phyloP scores from a whole-genome alignment of 1,140 invertebrate genomes.

The Tetranychus urticae region DNA sequence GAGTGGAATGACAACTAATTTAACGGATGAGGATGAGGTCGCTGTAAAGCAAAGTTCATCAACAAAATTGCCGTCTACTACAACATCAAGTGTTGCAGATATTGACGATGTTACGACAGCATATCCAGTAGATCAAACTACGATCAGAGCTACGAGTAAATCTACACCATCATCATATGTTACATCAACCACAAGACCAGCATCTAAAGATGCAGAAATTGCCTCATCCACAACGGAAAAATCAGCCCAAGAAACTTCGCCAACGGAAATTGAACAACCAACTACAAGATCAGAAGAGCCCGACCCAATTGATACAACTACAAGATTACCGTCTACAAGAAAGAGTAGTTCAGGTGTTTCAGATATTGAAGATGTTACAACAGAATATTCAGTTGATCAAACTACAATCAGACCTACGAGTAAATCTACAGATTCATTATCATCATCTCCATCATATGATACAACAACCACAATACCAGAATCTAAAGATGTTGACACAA shows the following conservation, averaged over 20 bases:
- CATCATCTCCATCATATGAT: neutral
- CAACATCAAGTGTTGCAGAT: too few relatives aligned
- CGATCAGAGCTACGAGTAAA: neutral
- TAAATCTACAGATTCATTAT: neutral
- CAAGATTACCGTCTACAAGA: neutral
- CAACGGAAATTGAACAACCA: neutral
- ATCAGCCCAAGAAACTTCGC: neutral
- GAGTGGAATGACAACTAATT: neutral
- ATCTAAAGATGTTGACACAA: neutral
- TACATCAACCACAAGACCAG: neutral
- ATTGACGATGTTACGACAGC: neutral
- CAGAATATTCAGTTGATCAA: neutral
- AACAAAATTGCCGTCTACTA: too few relatives aligned
- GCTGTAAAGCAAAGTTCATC: too few relatives aligned
- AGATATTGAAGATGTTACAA: neutral
- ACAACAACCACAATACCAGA: neutral
- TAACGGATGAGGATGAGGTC: too few relatives aligned
- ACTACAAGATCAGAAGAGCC: neutral
- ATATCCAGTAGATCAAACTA: too few relatives aligned
- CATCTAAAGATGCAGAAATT: neutral
- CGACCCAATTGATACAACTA: neutral
- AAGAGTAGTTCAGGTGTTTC: neutral
- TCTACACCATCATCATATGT: neutral
- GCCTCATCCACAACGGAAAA: conserved; percentile 1
- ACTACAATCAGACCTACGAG: neutral